Evolutionary conservation across 2,888 invertebrate genomes (phyloP), one percentile per base, ranked within the genome.

Genomic region (Megalurothrips usitatus): DNA sequence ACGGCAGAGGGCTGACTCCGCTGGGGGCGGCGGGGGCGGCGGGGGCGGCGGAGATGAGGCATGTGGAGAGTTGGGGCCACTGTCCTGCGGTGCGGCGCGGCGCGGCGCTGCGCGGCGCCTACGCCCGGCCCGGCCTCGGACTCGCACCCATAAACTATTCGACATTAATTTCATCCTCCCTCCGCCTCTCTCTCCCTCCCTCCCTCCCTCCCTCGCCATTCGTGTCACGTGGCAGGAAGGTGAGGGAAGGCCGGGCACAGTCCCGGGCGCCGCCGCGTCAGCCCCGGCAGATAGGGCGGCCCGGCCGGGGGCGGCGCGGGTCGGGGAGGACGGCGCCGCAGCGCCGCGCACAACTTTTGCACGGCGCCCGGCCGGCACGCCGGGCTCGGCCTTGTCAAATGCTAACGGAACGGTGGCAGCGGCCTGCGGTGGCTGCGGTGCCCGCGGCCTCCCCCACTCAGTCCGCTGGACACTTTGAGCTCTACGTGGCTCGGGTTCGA

Each of bases 131-230:
- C 34, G 34, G 34, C 6, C 34, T 43, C 4, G 58, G 58, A 58
- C 58, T 58, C 58, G 58, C 26, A 26, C 26, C 68, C 68, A 75
- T 26, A 75, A 75, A 75, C 68, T 75, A 75, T 75, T 75, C 68
- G 68, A 78, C 81, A 81, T 81, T 81, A 81, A 78, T 78, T 81
- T 79, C 52, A 81, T 79, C 78, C 47, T 43, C 68, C 23, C 47
- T 52, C 78, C 78, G 28, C 58, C 34, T 78, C 49, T 58, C 52
- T 63, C 52, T 49, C 19, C 9, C 10, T 52, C 23, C 34, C 81
- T 52, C 48, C 34, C 49, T 26, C 34, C 52, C 81, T 79, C 79
- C 68, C 79, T 81, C 47, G 11, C 43, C 34, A 43, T 43, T 43
- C 34, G 34, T 43, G 34, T 43, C 34, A 43, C 34, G 34, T 43